A percentile compares a stretch with the other conserved stretches of the same genome.
Evolutionary conservation across 1,140 invertebrate species (phyloP).

Genomic region (Drosophila mauritiana): DNA sequence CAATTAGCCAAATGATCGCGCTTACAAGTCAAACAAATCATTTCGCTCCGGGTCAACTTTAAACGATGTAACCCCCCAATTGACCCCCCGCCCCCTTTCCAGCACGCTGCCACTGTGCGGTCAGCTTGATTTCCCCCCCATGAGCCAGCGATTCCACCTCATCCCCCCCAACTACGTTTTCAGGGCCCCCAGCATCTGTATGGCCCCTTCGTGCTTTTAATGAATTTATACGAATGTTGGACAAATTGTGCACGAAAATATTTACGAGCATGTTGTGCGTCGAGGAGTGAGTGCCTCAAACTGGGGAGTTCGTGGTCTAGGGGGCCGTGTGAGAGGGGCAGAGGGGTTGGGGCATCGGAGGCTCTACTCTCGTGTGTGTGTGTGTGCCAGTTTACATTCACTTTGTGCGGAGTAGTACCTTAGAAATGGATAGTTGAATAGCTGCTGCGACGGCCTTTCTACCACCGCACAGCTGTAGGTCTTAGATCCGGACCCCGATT

Average conservation of each 20-base stretch:
- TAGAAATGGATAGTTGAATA: conserved; percentile 82
- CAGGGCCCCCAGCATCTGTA: conserved; percentile 19
- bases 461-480: conserved; percentile 65
- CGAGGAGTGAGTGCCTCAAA: not conserved
- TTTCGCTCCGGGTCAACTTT: conserved; percentile 54
- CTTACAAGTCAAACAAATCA: conserved; percentile 62
- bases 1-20: conserved; percentile 71
- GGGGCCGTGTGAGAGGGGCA: not conserved
- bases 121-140: conserved; percentile 40
- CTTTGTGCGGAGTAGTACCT: conserved; percentile 70
- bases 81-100: not conserved
- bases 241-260: conserved; percentile 82
- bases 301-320: conserved; percentile 7
- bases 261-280: conserved; percentile 71
- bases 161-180: not conserved
- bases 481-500: conserved; percentile 40
- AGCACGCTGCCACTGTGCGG: conserved; percentile 59
- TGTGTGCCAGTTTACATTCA: conserved; percentile 81
- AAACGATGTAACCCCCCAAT: conserved; percentile 38
- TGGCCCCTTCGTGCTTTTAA: conserved; percentile 61
- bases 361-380: conserved; percentile 16
- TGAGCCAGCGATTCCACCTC: not conserved
- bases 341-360: too few relatives aligned
- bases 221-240: conserved; percentile 83
- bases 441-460: conserved; percentile 71